Percentiles rank a stretch among this genome's conserved stretches.
Evolutionary conservation across 1,140 invertebrate species (phyloP).

Genomic region (Probaryconus sp.): DNA sequence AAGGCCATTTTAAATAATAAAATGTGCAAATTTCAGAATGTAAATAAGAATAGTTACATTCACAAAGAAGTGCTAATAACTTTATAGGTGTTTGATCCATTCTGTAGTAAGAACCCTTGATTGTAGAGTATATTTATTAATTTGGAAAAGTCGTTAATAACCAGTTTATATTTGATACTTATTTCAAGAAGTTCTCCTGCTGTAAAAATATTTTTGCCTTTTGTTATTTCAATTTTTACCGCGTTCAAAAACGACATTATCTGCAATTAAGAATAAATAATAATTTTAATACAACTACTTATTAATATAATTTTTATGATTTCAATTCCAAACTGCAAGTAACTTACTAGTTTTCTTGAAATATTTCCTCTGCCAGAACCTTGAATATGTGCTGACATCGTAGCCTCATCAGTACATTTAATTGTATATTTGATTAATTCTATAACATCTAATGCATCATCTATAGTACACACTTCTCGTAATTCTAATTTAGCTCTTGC

Average conservation of each 20-base stretch:
- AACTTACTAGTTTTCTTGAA: conserved; percentile 81
- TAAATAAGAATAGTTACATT: too few species aligned
- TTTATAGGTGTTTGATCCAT: conserved; percentile 89
- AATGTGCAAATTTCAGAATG: too few species aligned
- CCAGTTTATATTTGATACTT: conserved; percentile 82
- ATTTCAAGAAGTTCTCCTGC: conserved; percentile 87
- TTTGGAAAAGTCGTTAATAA: conserved; percentile 80
- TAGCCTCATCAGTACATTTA: conserved; percentile 84
- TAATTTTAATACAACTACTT: conserved; percentile 16
- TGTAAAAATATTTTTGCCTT: conserved; percentile 84
- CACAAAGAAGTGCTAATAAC: conserved; percentile 68
- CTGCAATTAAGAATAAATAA: conserved; percentile 34
- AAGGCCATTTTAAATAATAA: too few species aligned
- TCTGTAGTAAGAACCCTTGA: conserved; percentile 91
- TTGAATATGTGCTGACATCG: conserved; percentile 14
- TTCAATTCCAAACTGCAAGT: background rate
- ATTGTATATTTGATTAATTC: conserved; percentile 91
- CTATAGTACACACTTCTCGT: conserved; percentile 85
- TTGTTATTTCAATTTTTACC: conserved; percentile 5
- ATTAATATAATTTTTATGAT: background rate
- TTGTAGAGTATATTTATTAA: conserved; percentile 89
- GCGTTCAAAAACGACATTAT: background rate
- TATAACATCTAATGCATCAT: conserved; percentile 92
- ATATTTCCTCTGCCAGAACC: conserved; percentile 81
- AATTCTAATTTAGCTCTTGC: conserved; percentile 92